Evolutionary conservation across 2,797 vertebrate species (phyloP), one percentile per base, ranked within the genome.

Genomic region (Neostethus bicornis): DNA sequence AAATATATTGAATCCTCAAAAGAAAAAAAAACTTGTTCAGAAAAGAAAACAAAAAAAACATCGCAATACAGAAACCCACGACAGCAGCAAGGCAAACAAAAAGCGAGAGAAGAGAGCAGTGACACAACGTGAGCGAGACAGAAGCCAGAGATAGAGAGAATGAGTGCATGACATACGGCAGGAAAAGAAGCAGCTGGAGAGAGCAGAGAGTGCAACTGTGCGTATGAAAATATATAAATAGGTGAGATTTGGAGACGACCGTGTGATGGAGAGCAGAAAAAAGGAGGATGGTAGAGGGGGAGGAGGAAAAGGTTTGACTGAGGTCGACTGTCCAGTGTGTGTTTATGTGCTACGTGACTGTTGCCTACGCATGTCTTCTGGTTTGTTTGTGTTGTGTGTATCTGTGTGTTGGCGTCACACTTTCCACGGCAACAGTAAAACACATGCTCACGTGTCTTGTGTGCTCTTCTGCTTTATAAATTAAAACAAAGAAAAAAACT

Each of bases 31-130:
- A 71, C 58, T 42, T 34, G 29, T 34, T 42, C 4, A 39, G 38
- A 60, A 29, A 50, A 44, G 64, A 78, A 75, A 79, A 60, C 17
- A 49, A 43, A 76, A 64, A 70, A 77, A 91, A 89, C 75, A 81
- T 91, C 87, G 90, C 89, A 85, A 90, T 90, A 92, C 92, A 85
- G 87, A 88, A 92, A 91, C 85, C 84, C 90, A 92, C 92, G 91
- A 92, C 85, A 93, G 91, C 89, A 91, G 89, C 92, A 92, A 93
- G 91, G 90, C 90, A 88, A 92, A 93, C 87, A 87, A 81, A 93
- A 91, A 91, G 90, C 88, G 60, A 85, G 86, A 87, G 82, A 81
- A 70, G 66, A 68, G 79, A 73, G 84, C 62, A 77, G 76, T 54
- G 73, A 84, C 61, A 73, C 76, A 68, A 47, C 63, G 56, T 63